Conservation (phyloP, 2,797 vertebrate species). For the Sebastes aleutianus region DNA sequence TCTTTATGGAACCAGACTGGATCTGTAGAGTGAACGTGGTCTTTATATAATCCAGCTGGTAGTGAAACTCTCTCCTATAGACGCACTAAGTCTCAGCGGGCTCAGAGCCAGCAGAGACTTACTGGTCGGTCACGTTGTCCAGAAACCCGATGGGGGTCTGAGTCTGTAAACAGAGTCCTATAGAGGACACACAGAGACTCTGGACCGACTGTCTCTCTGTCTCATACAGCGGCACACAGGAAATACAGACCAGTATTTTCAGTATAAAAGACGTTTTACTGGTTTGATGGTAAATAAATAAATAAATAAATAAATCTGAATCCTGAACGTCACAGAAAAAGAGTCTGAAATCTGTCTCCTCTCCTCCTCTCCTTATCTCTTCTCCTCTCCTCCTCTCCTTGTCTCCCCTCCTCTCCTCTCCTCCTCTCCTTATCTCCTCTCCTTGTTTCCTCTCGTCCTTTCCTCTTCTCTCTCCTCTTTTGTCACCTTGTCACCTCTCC, state of each 20-base stretch:
- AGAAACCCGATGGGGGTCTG: neutral
- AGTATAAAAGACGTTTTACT: no score
- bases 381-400: no score
- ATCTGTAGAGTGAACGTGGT: neutral
- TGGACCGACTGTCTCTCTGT: neutral
- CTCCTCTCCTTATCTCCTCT: no score
- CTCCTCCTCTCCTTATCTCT: neutral
- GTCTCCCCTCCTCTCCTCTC: neutral
- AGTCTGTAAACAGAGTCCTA: neutral
- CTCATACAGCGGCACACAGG: no score
- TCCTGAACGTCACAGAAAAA: no score
- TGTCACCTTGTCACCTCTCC: neutral
- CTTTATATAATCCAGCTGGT: neutral
- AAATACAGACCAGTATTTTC: no score
- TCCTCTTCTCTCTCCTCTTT: no score
- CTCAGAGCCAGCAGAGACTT: slow-evolving; percentile 3
- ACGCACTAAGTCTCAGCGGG: neutral
- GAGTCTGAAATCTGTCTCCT: neutral
- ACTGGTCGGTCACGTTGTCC: slow-evolving; percentile 31
- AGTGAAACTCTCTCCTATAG: no score
- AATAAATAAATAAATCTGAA: no score
- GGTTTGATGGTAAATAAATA: neutral
- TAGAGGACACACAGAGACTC: neutral
- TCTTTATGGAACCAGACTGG: neutral
- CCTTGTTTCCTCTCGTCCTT: neutral